Evolutionary conservation across 92 coral and sea anemone species (phyloP), one percentile per base, ranked within the genome.

Genomic region (Phenganax stokvisi): DNA sequence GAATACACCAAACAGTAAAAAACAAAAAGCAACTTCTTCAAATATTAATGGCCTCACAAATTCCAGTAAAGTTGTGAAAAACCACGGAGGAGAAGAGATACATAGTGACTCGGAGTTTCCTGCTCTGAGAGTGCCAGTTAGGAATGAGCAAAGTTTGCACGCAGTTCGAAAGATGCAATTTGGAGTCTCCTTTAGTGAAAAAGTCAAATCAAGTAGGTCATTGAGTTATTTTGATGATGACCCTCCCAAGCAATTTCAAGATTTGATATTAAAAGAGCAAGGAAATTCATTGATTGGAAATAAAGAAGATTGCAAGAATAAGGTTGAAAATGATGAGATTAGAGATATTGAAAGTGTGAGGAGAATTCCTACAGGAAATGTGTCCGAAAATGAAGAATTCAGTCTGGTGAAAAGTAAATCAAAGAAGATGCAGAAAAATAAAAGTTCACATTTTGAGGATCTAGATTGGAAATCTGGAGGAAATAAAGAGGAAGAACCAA

Each of bases 111-210:
- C 47, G 3, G 80, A 76, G 30, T 76, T 76, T 30, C 80, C 80
- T 12, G 80, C 80, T 8, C 80, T 76, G 28, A 54, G 80, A 6
- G 16, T 53, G 31, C 9, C 67, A 76, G 20, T 9, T 3, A 16
- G 28, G 51, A 59, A 29, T 12, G 68, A 58, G 25, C 67, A 56
- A 28, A 2, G 7, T 37, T 0, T 27, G 31, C 11, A 37, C 28
- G 8, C 72, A 66, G 28, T 61, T 61, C 31, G 72, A 51, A 66
- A 29, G 15, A 27, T 27, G 51, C 72, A 11, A 66, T 58, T 76
- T 28, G 68, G 54, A 7, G 15, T 76, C 51, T 76, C 80, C 6
- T 76, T 76, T 57, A 76, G 80, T 27, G 80, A 76, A 0, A 76
- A 76, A 58, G 68, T 76, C n/a, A 76, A 57, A 53, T 57, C 80